Conservation (phyloP, 2,113 vertebrate species). For the Callipepla californica region DNA sequence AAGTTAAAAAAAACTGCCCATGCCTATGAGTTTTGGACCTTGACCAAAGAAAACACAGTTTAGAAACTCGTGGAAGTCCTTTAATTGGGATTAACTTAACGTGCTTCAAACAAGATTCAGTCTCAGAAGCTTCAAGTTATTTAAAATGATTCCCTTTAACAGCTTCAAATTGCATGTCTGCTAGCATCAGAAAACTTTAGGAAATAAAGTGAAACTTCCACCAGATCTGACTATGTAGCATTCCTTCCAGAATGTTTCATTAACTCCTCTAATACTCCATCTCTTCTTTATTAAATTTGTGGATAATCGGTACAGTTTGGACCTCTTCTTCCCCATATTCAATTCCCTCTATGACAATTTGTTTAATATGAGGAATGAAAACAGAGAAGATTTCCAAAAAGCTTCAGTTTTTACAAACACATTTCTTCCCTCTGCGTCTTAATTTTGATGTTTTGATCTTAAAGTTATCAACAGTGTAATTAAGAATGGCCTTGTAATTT, state of each 20-base stretch:
- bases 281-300: background rate
- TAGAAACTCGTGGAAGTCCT: conserved; percentile 29
- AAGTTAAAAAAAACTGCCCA: background rate
- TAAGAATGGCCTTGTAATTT: background rate
- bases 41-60: conserved; percentile 49
- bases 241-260: background rate
- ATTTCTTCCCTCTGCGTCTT: background rate
- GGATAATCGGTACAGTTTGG: background rate
- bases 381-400: background rate
- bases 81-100: conserved; percentile 60
- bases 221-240: background rate
- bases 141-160: background rate
- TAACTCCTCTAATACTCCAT: background rate
- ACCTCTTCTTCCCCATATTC: background rate
- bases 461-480: background rate
- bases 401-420: background rate
- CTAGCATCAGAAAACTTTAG: conserved; percentile 7
- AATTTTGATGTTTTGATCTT: background rate
- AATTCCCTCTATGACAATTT: background rate
- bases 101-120: conserved; percentile 40
- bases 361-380: background rate
- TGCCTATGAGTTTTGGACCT: conserved; percentile 37
- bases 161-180: background rate
- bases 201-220: conserved; percentile 18
- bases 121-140: conserved; percentile 15